phyloP scores from a whole-genome alignment of 2,888 invertebrate species.

The Corbicula japonica region DNA sequence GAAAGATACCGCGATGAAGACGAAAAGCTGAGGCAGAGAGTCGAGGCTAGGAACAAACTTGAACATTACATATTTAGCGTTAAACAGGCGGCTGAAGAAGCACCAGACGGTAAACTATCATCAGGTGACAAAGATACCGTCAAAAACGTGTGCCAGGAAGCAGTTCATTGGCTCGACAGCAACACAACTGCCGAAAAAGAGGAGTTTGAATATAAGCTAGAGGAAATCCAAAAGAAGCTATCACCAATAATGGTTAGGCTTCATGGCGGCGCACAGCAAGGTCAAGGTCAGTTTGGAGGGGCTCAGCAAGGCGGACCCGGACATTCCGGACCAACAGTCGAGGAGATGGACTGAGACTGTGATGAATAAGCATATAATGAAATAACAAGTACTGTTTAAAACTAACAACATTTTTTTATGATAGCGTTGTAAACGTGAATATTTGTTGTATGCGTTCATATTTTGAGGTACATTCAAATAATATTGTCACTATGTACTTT shows the following conservation, averaged over 20 bases:
- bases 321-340: background rate
- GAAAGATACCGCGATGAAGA: slow-evolving; percentile 84
- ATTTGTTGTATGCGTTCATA: background rate
- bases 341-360: too few species aligned
- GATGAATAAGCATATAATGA: too few species aligned
- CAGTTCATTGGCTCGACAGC: slow-evolving; percentile 93
- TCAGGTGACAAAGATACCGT: slow-evolving; percentile 91
- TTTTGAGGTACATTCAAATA: background rate
- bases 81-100: slow-evolving; percentile 89
- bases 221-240: too few species aligned
- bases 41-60: slow-evolving; percentile 78
- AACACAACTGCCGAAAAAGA: too few species aligned
- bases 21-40: slow-evolving; percentile 81
- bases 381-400: too few species aligned
- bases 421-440: too few species aligned
- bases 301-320: background rate
- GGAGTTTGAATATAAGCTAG: too few species aligned
- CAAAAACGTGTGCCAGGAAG: slow-evolving; percentile 87
- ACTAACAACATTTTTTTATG: too few species aligned
- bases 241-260: too few species aligned
- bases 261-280: too few species aligned
- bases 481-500: too few species aligned
- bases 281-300: background rate
- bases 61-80: slow-evolving; percentile 80
- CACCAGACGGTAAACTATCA: slow-evolving; percentile 88